These are phyloP conservation scores for Natrix natrix DNA, from an alignment of 2,797 vertebrate species.

Conservation along the genomic window DNA sequence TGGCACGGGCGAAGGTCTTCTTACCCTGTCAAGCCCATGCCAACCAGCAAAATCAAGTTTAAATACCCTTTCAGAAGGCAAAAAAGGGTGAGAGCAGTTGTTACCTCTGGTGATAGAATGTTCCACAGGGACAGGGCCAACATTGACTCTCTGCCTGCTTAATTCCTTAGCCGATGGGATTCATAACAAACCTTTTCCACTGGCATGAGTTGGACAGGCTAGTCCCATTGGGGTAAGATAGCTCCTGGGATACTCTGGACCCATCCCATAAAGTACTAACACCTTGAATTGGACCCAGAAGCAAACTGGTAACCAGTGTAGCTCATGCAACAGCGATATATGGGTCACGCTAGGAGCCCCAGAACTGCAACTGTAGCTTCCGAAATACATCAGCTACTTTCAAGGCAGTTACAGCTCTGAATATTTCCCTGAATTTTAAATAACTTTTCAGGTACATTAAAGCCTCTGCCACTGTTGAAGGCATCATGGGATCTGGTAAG, in stretches of 20 bases:
- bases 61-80: not conserved
- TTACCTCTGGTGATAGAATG: not conserved
- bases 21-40: not conserved
- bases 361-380: too few relatives aligned
- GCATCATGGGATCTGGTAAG: not conserved
- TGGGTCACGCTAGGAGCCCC: too few relatives aligned
- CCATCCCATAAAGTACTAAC: not conserved
- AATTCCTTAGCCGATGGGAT: not conserved
- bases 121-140: not conserved
- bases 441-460: not conserved
- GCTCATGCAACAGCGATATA: not conserved
- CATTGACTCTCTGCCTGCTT: not conserved
- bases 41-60: not conserved
- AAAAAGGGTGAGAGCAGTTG: not conserved
- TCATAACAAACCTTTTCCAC: not conserved
- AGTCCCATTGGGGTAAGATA: not conserved
- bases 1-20: not conserved
- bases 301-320: not conserved
- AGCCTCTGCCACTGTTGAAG: not conserved
- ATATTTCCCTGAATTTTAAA: not conserved
- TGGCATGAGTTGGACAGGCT: not conserved
- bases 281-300: not conserved
- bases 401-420: not conserved
- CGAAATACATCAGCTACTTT: too few relatives aligned
- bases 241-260: not conserved